A percentile compares a stretch with the other conserved stretches of the same genome.
These are phyloP conservation scores for Enteromius afrohamiltoni DNA, from an alignment of 2,797 vertebrate species.

Conservation along the genomic window DNA sequence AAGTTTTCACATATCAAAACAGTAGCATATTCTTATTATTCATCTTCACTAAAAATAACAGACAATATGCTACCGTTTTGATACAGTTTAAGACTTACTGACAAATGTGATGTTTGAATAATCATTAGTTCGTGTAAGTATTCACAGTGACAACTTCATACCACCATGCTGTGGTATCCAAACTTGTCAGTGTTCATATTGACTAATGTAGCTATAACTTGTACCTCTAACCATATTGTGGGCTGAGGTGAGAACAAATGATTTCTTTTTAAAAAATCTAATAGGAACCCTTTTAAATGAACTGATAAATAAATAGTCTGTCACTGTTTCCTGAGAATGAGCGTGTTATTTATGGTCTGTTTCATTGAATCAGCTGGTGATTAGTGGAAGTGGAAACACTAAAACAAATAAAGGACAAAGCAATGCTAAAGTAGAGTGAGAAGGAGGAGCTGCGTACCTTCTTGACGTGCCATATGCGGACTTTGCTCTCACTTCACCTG, in stretches of 20 bases:
- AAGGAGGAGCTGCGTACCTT: not conserved
- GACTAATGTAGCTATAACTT: not conserved
- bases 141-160: not conserved
- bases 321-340: constrained; percentile 7
- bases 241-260: not conserved
- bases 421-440: not conserved
- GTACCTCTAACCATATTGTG: not conserved
- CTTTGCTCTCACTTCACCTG: constrained; percentile 24
- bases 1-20: not conserved
- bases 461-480: not conserved
- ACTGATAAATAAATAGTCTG: not conserved
- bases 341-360: not conserved
- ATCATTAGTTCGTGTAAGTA: not conserved
- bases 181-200: not conserved
- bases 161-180: not conserved
- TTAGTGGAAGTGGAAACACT: constrained; percentile 15
- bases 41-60: too few relatives aligned
- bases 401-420: not conserved
- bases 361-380: not conserved
- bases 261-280: not conserved
- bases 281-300: not conserved
- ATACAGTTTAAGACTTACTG: not conserved
- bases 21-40: too few relatives aligned
- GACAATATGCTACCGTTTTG: not conserved
- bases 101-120: not conserved